A percentile compares a stretch with the other conserved stretches of the same genome.
Conservation (phyloP, 2,797 vertebrate genomes). For the Halcyon smyrnensis region DNA sequence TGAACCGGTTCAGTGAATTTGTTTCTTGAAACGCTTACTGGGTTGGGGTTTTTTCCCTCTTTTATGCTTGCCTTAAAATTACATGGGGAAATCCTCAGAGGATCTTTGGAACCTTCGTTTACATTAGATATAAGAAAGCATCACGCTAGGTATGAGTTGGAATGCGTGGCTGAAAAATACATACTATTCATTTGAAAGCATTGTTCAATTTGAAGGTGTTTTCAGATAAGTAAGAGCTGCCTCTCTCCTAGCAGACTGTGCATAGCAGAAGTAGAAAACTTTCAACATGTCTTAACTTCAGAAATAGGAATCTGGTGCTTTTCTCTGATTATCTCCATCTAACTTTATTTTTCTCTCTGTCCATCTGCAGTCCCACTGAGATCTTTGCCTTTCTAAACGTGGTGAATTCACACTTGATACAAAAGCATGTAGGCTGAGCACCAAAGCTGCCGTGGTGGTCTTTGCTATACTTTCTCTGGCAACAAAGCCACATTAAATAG, state of each 20-base stretch:
- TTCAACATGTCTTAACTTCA: background rate
- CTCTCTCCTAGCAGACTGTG: background rate
- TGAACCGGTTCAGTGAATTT: background rate
- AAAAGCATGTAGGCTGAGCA: background rate
- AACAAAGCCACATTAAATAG: background rate
- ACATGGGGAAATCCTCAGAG: background rate
- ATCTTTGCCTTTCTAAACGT: background rate
- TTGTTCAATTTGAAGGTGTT: background rate
- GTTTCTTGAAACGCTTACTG: background rate
- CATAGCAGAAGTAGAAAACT: background rate
- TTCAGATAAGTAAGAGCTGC: background rate
- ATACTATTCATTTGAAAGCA: background rate
- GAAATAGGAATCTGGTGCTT: background rate
- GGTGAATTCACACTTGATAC: background rate
- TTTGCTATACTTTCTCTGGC: background rate
- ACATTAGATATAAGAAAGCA: background rate
- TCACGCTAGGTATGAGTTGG: background rate
- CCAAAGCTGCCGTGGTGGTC: background rate
- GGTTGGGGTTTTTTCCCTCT: background rate
- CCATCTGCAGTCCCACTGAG: background rate
- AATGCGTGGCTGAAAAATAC: background rate
- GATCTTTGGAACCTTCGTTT: background rate
- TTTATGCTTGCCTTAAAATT: background rate
- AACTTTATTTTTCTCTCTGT: background rate
- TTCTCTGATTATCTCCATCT: background rate